Conservation (phyloP, 2,888 invertebrate species). For the Chrysolina haemoptera region DNA sequence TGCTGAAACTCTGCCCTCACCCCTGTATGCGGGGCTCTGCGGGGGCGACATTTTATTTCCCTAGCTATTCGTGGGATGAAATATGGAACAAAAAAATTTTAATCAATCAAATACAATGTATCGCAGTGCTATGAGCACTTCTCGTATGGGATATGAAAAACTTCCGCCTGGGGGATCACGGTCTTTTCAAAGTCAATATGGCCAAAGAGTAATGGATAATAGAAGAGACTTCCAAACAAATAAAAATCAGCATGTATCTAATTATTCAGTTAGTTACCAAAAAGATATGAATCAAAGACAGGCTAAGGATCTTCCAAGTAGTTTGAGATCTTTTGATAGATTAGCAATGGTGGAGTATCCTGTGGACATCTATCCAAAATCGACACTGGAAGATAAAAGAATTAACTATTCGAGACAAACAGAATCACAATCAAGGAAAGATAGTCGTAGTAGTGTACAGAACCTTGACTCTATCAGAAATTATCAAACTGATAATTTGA, state of each 20-base stretch:
- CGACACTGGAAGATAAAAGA: neutral
- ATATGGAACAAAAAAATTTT: slow-evolving; percentile 34
- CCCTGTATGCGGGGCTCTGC: slow-evolving; percentile 45
- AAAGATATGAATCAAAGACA: neutral
- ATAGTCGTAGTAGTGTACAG: neutral
- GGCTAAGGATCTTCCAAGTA: neutral
- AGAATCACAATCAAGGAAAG: neutral
- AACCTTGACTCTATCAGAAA: neutral
- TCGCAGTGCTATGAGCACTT: slow-evolving; percentile 31
- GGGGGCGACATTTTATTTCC: slow-evolving; percentile 38
- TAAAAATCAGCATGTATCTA: neutral
- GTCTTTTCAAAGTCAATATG: neutral
- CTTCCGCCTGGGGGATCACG: neutral
- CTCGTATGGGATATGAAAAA: slow-evolving; percentile 25
- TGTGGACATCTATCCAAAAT: slow-evolving; percentile 15
- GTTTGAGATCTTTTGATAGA: neutral
- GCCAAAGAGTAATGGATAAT: neutral
- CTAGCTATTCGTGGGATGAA: slow-evolving; percentile 46
- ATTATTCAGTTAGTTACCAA: neutral
- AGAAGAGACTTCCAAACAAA: neutral
- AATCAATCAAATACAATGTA: slow-evolving; percentile 36
- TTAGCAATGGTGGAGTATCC: slow-evolving; percentile 9
- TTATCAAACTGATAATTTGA: neutral
- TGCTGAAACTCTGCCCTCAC: slow-evolving; percentile 39
- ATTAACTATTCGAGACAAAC: neutral